These are phyloP conservation scores for Acromyrmex heyeri DNA, from an alignment of 1,140 invertebrate genomes.

Conservation along the genomic window DNA sequence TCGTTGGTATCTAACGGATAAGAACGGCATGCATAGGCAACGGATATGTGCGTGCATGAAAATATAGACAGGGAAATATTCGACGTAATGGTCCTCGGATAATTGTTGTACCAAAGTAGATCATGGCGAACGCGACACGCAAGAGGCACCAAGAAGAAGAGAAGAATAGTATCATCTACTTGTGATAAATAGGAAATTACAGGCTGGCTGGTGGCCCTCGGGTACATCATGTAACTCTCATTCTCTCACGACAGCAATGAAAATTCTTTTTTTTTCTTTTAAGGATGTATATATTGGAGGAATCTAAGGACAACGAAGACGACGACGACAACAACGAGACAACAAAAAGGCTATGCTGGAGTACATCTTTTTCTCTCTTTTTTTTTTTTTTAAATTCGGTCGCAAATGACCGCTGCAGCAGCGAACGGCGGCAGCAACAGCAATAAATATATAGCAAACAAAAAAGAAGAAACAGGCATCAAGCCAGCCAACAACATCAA, in stretches of 20 bases:
- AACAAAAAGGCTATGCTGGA: slow-evolving; percentile 69
- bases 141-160: slow-evolving; percentile 29
- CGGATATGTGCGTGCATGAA: slow-evolving; percentile 63
- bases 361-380: slow-evolving; percentile 31
- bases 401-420: slow-evolving; percentile 72
- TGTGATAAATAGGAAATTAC: slow-evolving; percentile 65
- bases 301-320: slow-evolving; percentile 57
- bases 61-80: slow-evolving; percentile 10
- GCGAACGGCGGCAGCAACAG: slow-evolving; percentile 75
- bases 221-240: slow-evolving; percentile 65
- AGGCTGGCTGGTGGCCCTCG: slow-evolving; percentile 79
- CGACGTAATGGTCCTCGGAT: slow-evolving; percentile 15
- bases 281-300: slow-evolving; percentile 7
- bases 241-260: not conserved
- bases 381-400: slow-evolving; percentile 56
- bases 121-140: slow-evolving; percentile 26
- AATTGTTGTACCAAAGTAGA: not conserved
- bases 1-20: slow-evolving; percentile 5
- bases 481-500: slow-evolving; percentile 79
- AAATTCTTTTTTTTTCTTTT: slow-evolving; percentile 8
- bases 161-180: slow-evolving; percentile 44
- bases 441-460: slow-evolving; percentile 77
- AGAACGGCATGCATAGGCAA: slow-evolving; percentile 53
- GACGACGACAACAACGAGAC: slow-evolving; percentile 61
- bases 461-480: slow-evolving; percentile 77